phyloP scores from a whole-genome alignment of 1,140 invertebrate genomes.

The Glossosoma conforme region DNA sequence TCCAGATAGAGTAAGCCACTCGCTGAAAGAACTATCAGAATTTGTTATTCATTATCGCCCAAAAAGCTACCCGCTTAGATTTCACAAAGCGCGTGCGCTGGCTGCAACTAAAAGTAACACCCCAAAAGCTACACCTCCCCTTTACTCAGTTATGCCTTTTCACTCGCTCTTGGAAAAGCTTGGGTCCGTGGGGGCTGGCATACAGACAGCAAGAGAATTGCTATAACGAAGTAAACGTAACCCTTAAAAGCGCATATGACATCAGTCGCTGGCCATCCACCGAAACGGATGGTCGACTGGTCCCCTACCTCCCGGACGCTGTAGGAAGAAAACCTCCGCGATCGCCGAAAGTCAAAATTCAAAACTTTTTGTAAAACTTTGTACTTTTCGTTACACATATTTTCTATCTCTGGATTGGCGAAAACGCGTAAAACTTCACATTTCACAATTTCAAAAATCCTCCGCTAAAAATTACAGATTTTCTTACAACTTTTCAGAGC shows the following conservation, averaged over 20 bases:
- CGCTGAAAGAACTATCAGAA: slow-evolving; percentile 10
- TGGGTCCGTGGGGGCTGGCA: slow-evolving; percentile 13
- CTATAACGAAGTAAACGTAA: slow-evolving; percentile 22
- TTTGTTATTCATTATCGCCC: slow-evolving; percentile 26
- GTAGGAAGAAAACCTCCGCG: no score
- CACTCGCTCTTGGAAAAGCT: slow-evolving; percentile 9
- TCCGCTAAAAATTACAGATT: no score
- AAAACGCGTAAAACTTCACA: no score
- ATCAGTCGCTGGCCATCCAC: slow-evolving; percentile 24
- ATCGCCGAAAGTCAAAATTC: slow-evolving; percentile 5
- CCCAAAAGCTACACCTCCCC: slow-evolving; percentile 17
- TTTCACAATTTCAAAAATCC: no score
- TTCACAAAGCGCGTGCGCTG: slow-evolving; percentile 20
- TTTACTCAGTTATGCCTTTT: background rate
- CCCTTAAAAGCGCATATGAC: slow-evolving; percentile 24
- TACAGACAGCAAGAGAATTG: slow-evolving; percentile 15
- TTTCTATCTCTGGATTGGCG: no score
- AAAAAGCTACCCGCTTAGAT: background rate
- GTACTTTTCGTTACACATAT: background rate
- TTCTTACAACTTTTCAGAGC: no score
- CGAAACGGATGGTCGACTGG: slow-evolving; percentile 12
- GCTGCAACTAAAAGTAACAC: slow-evolving; percentile 16
- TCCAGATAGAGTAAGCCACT: slow-evolving; percentile 13
- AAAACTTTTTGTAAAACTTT: slow-evolving; percentile 23
- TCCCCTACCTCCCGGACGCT: slow-evolving; percentile 11